Evolutionary conservation across 2,888 invertebrate genomes (phyloP).

Genomic region (Allacma fusca): DNA sequence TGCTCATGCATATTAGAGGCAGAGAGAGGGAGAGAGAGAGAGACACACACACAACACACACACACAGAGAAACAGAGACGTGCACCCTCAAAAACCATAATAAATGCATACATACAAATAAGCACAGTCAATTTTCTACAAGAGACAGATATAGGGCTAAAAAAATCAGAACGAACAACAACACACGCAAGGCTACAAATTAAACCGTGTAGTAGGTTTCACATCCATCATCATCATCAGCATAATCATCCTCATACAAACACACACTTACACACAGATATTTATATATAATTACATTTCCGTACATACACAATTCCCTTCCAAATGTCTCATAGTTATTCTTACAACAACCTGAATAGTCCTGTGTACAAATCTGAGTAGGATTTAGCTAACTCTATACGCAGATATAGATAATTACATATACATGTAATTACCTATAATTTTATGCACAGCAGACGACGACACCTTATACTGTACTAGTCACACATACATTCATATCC

Average conservation of each 20-base stretch:
- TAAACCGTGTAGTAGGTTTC: constrained; percentile 19
- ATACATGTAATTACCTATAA: too few species aligned
- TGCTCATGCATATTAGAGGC: neutral
- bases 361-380: neutral
- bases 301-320: too few species aligned
- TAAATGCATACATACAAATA: neutral
- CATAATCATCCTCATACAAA: neutral
- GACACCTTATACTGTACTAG: too few species aligned
- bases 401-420: too few species aligned
- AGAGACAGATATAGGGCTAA: too few species aligned
- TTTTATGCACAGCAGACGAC: too few species aligned
- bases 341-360: neutral
- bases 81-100: neutral
- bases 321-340: too few species aligned
- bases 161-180: neutral
- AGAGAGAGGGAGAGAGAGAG: too few species aligned
- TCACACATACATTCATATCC: too few species aligned
- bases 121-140: neutral
- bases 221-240: constrained; percentile 6
- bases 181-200: constrained; percentile 2
- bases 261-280: neutral
- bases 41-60: neutral
- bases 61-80: neutral
- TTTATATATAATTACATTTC: neutral
- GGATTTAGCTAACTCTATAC: neutral